Percentiles rank a stretch among this genome's conserved stretches.
Conservation (phyloP, 2,797 vertebrate species). For the Capromys pilorides region DNA sequence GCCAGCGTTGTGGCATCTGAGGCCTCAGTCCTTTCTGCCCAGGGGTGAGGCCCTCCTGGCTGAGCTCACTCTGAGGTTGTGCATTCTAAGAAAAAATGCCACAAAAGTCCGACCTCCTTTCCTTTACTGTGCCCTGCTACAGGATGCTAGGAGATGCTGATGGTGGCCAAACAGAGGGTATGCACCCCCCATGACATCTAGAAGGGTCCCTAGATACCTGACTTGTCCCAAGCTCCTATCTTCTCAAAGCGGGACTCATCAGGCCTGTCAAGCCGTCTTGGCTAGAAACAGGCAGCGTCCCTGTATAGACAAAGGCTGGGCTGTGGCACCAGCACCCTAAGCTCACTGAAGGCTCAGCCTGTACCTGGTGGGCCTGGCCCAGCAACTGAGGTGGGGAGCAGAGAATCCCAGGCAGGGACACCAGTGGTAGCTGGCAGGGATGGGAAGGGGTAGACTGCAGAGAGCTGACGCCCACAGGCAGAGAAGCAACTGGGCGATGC, state of each 20-base stretch:
- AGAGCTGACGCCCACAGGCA: background rate
- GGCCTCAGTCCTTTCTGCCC: slow-evolving; percentile 28
- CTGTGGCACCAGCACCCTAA: background rate
- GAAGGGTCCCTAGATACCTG: background rate
- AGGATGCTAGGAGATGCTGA: background rate
- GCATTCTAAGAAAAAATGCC: slow-evolving; percentile 64
- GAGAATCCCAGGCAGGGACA: background rate
- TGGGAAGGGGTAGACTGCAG: background rate
- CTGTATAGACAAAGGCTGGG: background rate
- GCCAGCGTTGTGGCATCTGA: slow-evolving; percentile 32
- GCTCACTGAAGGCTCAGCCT: background rate
- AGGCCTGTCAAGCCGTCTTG: background rate
- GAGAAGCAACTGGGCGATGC: background rate
- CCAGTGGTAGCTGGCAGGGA: background rate
- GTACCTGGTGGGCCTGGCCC: background rate
- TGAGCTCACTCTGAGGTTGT: background rate
- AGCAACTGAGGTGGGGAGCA: background rate
- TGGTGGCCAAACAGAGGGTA: background rate
- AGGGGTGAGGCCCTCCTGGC: slow-evolving; percentile 37
- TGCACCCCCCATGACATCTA: background rate
- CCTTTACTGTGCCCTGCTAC: background rate
- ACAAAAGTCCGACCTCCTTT: background rate
- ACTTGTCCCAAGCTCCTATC: background rate
- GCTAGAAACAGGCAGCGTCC: background rate
- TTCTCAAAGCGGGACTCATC: slow-evolving; percentile 23